phyloP scores from a whole-genome alignment of 2,797 vertebrate species.

The Coluber constrictor region DNA sequence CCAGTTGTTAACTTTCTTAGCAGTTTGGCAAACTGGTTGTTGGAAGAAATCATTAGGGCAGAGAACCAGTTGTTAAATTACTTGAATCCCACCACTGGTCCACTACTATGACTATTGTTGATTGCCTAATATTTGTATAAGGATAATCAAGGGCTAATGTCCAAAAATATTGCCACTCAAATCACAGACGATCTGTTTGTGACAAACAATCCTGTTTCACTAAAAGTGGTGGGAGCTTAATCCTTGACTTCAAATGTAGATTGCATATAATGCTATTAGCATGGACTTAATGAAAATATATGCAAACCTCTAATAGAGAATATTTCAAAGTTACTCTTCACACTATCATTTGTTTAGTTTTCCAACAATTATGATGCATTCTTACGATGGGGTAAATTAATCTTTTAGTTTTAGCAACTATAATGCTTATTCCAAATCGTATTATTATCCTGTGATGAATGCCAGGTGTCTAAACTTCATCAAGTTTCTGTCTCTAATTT shows the following conservation, averaged over 20 bases:
- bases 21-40: too few species aligned
- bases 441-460: too few species aligned
- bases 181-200: neutral
- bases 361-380: neutral
- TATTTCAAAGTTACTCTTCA: neutral
- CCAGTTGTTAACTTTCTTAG: too few species aligned
- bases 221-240: neutral
- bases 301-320: neutral
- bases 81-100: too few species aligned
- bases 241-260: neutral
- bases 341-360: neutral
- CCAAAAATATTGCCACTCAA: neutral
- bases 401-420: neutral
- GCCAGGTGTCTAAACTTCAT: neutral
- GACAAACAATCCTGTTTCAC: neutral
- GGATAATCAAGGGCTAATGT: neutral
- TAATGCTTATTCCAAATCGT: neutral
- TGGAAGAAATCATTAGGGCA: too few species aligned
- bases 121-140: neutral
- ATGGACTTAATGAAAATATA: neutral
- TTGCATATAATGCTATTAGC: neutral
- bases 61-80: too few species aligned
- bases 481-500: neutral
- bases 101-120: neutral
- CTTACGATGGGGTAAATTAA: neutral